These are phyloP conservation scores for Malurus elegans DNA, from an alignment of 2,113 vertebrate genomes.

Conservation along the genomic window DNA sequence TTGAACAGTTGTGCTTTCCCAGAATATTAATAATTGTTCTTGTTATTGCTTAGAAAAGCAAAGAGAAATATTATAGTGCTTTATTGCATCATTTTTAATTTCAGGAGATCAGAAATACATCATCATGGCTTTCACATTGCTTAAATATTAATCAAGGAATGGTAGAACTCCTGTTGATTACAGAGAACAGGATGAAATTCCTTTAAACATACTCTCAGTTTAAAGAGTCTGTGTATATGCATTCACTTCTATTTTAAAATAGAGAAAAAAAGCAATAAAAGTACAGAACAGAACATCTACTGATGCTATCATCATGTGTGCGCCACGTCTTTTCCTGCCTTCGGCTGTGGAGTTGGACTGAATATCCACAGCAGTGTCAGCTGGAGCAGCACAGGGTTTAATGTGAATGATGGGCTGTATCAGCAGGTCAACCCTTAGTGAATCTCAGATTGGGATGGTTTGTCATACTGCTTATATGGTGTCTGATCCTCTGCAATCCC, in stretches of 20 bases:
- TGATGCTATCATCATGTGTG: not conserved
- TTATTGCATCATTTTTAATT: not conserved
- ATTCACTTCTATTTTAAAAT: not conserved
- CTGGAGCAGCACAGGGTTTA: fast-evolving
- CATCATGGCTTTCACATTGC: not conserved
- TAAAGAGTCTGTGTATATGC: not conserved
- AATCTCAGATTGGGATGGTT: not conserved
- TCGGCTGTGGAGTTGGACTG: not conserved
- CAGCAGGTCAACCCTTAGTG: not conserved
- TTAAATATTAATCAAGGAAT: not conserved
- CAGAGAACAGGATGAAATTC: not conserved
- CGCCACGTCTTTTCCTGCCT: not conserved
- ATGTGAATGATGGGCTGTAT: fast-evolving
- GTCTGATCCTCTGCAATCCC: not conserved
- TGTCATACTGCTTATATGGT: not conserved
- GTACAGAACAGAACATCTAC: not conserved
- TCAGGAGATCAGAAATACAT: not conserved
- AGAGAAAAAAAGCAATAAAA: not conserved
- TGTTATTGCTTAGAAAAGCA: not conserved
- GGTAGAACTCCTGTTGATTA: not conserved
- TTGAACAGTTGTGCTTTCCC: not conserved
- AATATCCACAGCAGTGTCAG: not conserved
- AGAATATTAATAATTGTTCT: not conserved
- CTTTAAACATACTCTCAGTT: not conserved
- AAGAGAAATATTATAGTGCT: not conserved